Conservation (phyloP, 2,888 invertebrate genomes). For the Mesochorus sp. region DNA sequence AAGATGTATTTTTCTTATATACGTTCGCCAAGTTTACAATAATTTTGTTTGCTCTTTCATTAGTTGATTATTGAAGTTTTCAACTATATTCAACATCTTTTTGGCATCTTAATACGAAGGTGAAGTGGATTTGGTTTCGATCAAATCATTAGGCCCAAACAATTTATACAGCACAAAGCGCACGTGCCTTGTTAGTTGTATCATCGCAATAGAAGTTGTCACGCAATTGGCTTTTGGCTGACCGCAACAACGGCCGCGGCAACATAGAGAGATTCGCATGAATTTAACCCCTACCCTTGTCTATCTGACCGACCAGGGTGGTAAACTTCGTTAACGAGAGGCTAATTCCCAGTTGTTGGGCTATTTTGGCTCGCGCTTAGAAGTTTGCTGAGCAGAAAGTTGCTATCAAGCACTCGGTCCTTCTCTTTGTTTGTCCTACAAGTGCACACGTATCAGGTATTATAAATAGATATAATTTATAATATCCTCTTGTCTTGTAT, state of each 20-base stretch:
- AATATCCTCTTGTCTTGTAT: background rate
- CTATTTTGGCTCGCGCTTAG: conserved; percentile 58
- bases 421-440: conserved; percentile 43
- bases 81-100: no score
- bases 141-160: no score
- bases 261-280: conserved; percentile 27
- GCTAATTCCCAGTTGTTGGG: conserved; percentile 74
- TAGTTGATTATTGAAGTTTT: background rate
- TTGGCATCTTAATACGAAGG: no score
- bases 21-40: background rate
- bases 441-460: conserved; percentile 9
- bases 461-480: background rate
- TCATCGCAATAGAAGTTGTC: conserved; percentile 21
- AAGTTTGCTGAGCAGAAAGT: conserved; percentile 68
- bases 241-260: conserved; percentile 69
- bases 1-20: background rate
- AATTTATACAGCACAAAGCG: background rate
- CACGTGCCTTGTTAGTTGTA: conserved; percentile 31
- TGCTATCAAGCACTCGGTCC: conserved; percentile 51
- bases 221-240: conserved; percentile 44
- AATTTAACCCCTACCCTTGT: conserved; percentile 37
- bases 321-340: conserved; percentile 77
- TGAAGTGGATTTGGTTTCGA: no score
- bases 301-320: conserved; percentile 58
- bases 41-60: background rate